phyloP scores from a whole-genome alignment of 2,797 vertebrate species.

The Erethizon dorsatum region DNA sequence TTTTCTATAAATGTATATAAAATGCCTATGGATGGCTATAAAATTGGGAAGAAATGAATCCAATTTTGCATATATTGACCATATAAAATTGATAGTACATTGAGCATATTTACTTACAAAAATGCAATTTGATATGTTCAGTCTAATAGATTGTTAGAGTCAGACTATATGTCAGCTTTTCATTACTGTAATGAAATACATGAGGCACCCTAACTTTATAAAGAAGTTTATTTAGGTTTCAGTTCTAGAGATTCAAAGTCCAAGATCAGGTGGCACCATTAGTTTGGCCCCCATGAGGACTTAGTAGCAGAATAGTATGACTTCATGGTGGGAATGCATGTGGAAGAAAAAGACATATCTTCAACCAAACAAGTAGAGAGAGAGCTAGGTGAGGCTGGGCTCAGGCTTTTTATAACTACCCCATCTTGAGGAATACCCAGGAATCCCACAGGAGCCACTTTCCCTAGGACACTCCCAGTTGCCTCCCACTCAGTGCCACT shows the following conservation, averaged over 20 bases:
- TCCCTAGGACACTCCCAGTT: too few species aligned
- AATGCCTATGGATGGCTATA: not conserved
- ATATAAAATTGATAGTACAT: not conserved
- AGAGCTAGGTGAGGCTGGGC: not conserved
- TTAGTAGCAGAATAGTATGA: too few species aligned
- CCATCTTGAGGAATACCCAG: not conserved
- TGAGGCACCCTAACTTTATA: not conserved
- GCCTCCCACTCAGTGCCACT: not conserved
- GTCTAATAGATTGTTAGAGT: not conserved
- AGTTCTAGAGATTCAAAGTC: not conserved
- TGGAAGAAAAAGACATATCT: not conserved
- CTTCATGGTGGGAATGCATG: not conserved
- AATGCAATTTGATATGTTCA: not conserved
- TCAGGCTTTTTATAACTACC: not conserved
- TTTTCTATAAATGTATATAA: conserved; percentile 10
- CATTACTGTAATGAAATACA: not conserved
- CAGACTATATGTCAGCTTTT: not conserved
- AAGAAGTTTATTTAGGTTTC: not conserved
- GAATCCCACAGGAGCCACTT: not conserved
- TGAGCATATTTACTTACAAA: not conserved
- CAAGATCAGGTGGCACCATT: not conserved
- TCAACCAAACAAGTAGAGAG: not conserved
- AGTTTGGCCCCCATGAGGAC: too few species aligned
- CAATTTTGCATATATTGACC: not conserved
- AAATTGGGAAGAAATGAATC: not conserved